Evolutionary conservation across 1,140 invertebrate species (phyloP).

Genomic region (Drosophila miranda): DNA sequence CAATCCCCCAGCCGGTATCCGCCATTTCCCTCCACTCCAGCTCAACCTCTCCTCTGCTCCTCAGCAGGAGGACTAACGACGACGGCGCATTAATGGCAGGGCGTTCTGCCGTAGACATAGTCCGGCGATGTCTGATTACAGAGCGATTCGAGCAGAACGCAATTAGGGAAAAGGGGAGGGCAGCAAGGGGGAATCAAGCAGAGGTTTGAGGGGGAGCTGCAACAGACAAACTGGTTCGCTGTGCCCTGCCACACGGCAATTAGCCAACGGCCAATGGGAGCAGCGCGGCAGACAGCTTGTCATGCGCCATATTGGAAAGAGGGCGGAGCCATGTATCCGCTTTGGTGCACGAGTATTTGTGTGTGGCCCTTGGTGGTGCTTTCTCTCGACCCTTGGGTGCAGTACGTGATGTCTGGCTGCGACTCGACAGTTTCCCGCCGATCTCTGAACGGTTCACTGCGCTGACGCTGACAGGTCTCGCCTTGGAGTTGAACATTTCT

Average conservation of each 20-base stretch:
- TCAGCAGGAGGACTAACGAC: conserved; percentile 22
- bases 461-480: conserved; percentile 18
- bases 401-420: conserved; percentile 58
- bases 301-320: too few relatives aligned
- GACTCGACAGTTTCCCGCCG: conserved; percentile 63
- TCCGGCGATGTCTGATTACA: conserved; percentile 64
- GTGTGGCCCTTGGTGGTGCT: conserved; percentile 28
- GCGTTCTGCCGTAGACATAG: conserved; percentile 46
- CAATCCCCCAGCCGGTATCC: not conserved
- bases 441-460: conserved; percentile 82
- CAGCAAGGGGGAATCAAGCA: not conserved
- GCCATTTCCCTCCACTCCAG: not conserved
- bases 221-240: too few relatives aligned
- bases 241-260: too few relatives aligned
- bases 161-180: conserved; percentile 60
- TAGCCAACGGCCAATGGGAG: too few relatives aligned
- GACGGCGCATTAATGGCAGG: conserved; percentile 56
- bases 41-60: too few relatives aligned
- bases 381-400: conserved; percentile 36
- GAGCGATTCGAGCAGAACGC: conserved; percentile 74
- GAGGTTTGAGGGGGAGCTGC: too few relatives aligned
- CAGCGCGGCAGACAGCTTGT: too few relatives aligned
- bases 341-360: not conserved
- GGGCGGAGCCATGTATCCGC: too few relatives aligned
- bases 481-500: too few relatives aligned